Percentiles rank a stretch among this genome's conserved stretches.
Conservation (phyloP, 2,888 invertebrate genomes). For the Tryphoninae sp. region DNA sequence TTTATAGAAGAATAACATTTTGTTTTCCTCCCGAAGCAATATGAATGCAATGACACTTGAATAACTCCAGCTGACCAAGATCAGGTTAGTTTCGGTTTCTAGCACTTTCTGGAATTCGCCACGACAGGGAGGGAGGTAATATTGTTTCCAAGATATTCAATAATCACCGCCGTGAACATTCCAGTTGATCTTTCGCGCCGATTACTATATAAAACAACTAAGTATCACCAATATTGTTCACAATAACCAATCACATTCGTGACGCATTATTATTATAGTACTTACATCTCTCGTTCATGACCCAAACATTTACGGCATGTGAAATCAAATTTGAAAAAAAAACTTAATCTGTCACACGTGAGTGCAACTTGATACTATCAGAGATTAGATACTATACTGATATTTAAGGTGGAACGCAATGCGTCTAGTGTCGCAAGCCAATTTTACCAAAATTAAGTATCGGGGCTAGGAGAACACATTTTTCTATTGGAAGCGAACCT, state of each 20-base stretch:
- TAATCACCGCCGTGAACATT: not conserved
- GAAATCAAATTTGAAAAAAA: conserved; percentile 8
- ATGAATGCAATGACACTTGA: conserved; percentile 29
- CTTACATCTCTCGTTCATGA: conserved; percentile 55
- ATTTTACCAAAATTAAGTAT: too few relatives aligned
- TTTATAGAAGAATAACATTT: not conserved
- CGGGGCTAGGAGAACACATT: too few relatives aligned
- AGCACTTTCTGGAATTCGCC: not conserved
- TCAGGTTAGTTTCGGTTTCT: not conserved
- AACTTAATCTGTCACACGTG: not conserved
- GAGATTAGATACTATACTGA: not conserved
- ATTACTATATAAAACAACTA: conserved; percentile 1
- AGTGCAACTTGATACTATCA: not conserved
- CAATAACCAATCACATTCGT: not conserved
- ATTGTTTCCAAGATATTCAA: not conserved
- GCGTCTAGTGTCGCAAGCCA: too few relatives aligned
- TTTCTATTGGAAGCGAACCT: too few relatives aligned
- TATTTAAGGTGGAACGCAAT: too few relatives aligned
- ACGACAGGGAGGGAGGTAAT: not conserved
- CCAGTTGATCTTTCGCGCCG: not conserved
- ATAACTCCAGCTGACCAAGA: conserved; percentile 22
- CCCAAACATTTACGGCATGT: conserved; percentile 42
- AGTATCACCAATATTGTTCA: not conserved
- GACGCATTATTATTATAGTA: conserved; percentile 33
- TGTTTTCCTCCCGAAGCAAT: conserved; percentile 5